Evolutionary conservation across 1,140 invertebrate species (phyloP).

Genomic region (Mylabris phalerata): DNA sequence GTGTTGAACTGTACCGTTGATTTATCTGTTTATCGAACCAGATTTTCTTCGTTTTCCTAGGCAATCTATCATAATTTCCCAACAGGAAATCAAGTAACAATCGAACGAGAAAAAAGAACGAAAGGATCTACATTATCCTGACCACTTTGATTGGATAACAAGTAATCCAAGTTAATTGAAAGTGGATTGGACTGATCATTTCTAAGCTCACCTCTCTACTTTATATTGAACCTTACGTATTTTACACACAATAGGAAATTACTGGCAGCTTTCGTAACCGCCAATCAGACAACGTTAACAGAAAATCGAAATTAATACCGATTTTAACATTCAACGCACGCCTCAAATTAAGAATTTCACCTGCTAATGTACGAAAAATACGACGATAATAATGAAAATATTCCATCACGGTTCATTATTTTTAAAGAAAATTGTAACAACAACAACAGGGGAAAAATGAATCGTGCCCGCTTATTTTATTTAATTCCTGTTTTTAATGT

Average conservation of each 20-base stretch:
- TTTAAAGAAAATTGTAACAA: no score
- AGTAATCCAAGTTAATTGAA: conserved; percentile 38
- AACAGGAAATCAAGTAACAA: conserved; percentile 7
- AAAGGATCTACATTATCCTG: conserved; percentile 23
- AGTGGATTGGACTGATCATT: conserved; percentile 34
- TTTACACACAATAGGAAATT: conserved; percentile 11
- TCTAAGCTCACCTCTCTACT: conserved; percentile 15
- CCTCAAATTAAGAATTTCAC: no score
- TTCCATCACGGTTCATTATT: no score
- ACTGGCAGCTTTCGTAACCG: not conserved
- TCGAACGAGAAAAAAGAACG: not conserved
- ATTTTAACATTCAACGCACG: no score
- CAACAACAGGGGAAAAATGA: no score
- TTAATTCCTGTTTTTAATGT: no score
- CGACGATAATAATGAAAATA: no score
- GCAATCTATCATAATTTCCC: not conserved
- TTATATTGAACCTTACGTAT: conserved; percentile 8
- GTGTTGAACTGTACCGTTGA: conserved; percentile 2
- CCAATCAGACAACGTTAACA: no score
- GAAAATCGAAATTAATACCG: no score
- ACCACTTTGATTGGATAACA: conserved; percentile 35
- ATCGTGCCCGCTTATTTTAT: no score
- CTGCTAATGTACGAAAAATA: no score
- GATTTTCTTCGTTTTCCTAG: conserved; percentile 6
- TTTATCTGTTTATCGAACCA: conserved; percentile 12